phyloP scores from a whole-genome alignment of 2,888 invertebrate genomes.

The Pterobdella sp. region DNA sequence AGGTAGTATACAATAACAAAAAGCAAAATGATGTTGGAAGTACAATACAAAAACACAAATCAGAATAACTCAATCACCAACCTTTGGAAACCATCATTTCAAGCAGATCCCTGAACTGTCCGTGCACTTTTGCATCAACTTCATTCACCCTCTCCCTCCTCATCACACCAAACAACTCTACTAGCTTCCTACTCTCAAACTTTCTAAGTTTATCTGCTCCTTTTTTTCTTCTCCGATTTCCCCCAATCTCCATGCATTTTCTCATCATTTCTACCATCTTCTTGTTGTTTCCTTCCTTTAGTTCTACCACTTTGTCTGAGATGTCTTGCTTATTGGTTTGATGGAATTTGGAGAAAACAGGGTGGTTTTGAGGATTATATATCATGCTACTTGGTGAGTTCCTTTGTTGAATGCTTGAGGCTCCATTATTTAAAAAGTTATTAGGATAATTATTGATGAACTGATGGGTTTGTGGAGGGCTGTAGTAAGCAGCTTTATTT shows the following conservation, averaged over 20 bases:
- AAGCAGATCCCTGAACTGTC: neutral
- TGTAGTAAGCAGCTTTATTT: neutral
- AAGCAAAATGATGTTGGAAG: no score
- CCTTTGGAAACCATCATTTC: neutral
- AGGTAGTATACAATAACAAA: no score
- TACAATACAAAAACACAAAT: neutral
- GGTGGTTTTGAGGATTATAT: neutral
- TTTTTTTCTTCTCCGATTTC: neutral
- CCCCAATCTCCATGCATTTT: neutral
- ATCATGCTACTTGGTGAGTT: neutral
- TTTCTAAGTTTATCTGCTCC: neutral
- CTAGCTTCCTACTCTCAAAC: neutral
- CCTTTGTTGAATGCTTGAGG: neutral
- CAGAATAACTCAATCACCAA: neutral
- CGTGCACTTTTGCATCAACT: neutral
- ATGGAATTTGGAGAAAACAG: neutral
- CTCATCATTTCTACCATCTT: slow-evolving; percentile 7
- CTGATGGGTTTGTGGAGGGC: neutral
- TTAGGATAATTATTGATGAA: neutral
- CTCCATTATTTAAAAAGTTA: neutral
- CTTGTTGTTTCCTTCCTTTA: slow-evolving; percentile 2
- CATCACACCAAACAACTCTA: neutral
- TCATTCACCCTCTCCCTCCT: slow-evolving; percentile 9
- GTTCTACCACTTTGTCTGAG: neutral
- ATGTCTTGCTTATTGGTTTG: neutral